Conservation (phyloP, 2,113 vertebrate genomes). For the Ammospiza caudacuta region DNA sequence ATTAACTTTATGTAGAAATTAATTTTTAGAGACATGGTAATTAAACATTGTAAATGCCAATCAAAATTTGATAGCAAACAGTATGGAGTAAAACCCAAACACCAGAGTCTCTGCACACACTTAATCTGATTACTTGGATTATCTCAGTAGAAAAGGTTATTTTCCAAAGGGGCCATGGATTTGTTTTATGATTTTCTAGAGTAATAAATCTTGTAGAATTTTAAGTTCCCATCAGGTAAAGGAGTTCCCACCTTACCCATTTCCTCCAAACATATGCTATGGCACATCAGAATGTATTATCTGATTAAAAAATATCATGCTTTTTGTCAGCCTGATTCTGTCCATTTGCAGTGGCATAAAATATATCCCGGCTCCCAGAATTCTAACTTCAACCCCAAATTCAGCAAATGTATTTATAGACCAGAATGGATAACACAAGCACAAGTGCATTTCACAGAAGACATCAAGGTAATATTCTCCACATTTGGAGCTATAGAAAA, state of each 20-base stretch:
- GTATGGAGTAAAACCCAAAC: not conserved
- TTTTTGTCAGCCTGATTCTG: not conserved
- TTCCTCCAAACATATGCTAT: slow-evolving; percentile 68
- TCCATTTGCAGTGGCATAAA: not conserved
- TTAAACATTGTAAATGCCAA: not conserved
- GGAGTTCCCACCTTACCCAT: slow-evolving; percentile 35
- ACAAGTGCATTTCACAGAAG: not conserved
- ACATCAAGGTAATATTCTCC: not conserved
- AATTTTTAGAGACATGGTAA: not conserved
- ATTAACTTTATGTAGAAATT: not conserved
- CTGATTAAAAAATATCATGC: not conserved
- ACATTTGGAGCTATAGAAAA: not conserved
- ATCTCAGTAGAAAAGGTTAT: not conserved
- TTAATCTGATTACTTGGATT: not conserved
- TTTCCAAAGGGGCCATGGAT: not conserved
- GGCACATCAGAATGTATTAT: not conserved
- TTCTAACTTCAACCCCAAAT: not conserved
- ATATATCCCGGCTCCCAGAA: not conserved
- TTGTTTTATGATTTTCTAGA: not conserved
- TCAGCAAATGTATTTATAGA: not conserved
- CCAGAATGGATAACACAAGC: not conserved
- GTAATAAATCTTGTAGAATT: not conserved
- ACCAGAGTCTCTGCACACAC: not conserved
- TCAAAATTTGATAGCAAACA: not conserved
- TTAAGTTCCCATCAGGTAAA: not conserved